Evolutionary conservation across 1,140 invertebrate genomes (phyloP), one percentile per base, ranked within the genome.

Genomic region (Drosophila triauraria): DNA sequence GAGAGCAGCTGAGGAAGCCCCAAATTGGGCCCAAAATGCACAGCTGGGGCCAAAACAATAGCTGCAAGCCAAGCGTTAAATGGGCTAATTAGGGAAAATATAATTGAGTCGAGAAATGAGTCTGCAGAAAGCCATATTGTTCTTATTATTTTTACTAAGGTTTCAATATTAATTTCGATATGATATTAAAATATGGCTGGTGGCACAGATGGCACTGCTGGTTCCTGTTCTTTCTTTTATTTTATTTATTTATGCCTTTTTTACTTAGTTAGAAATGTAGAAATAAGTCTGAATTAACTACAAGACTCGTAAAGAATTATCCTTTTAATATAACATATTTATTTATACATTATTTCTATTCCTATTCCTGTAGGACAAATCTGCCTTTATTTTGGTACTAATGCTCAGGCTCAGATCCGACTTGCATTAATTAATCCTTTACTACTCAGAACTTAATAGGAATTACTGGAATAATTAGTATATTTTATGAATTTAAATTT

Each of bases 31-130:
- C 23, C 23, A 40, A 27, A 27, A 38, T n/a, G 17, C 35, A 64
- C 61, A 61, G 27, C 27, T 12, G 54, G 1, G 61, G 17, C 4
- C 56, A 32, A 60, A 6, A 42, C 23, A 42, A 32, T 63, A 63
- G 54, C 35, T 42, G 17, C 17, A 12, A 54, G 17, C 17, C 32
- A 8, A 23, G 13, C 13, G 3, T 0, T 9, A 35, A 35, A 15
- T 53, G n/a, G 12, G 30, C 6, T 35, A 9, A 10, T 27, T n/a
- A 12, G 13, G 8, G 2, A n/a, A 50, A 5, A 50, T 9, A 5
- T 9, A 23, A 23, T 15, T 20, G 5, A 7, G 10, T 35, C 3
- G 0, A 35, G 2, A 17, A 20, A 20, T 32, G 8, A 0, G 9
- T 32, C 32, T 32, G 32, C 7, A 32, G 32, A 32, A 32, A 9